phyloP scores from a whole-genome alignment of 2,797 vertebrate species.

The Notamacropus eugenii region DNA sequence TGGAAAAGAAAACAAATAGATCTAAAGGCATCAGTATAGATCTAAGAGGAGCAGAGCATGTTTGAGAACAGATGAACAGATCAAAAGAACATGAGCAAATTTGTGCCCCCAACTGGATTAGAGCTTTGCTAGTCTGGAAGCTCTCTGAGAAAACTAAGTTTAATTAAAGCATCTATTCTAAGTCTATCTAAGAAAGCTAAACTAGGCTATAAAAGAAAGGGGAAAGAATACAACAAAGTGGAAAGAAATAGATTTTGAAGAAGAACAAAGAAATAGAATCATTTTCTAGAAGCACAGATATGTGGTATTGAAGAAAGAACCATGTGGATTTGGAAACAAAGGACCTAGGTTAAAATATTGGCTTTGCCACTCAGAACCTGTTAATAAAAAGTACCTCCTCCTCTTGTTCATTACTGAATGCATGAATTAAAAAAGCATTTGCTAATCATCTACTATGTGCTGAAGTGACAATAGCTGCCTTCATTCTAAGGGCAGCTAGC shows the following conservation, averaged over 20 bases:
- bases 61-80: background rate
- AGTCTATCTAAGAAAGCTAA: background rate
- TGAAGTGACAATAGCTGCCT: background rate
- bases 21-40: constrained; percentile 4
- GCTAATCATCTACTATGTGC: background rate
- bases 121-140: background rate
- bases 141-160: rapidly evolving
- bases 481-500: background rate
- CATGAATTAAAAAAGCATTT: background rate
- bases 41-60: background rate
- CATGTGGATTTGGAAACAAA: background rate
- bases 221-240: background rate
- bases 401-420: background rate
- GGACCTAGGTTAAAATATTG: background rate
- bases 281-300: background rate
- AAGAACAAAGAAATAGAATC: background rate
- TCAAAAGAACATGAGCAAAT: constrained; percentile 4
- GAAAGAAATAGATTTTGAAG: background rate
- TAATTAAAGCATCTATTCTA: constrained; percentile 11
- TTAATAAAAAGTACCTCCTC: background rate
- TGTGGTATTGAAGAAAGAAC: background rate
- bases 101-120: background rate
- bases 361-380: background rate
- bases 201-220: background rate
- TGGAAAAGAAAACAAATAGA: background rate